Conservation (phyloP, 2,888 invertebrate genomes). For the Phengaris arion region DNA sequence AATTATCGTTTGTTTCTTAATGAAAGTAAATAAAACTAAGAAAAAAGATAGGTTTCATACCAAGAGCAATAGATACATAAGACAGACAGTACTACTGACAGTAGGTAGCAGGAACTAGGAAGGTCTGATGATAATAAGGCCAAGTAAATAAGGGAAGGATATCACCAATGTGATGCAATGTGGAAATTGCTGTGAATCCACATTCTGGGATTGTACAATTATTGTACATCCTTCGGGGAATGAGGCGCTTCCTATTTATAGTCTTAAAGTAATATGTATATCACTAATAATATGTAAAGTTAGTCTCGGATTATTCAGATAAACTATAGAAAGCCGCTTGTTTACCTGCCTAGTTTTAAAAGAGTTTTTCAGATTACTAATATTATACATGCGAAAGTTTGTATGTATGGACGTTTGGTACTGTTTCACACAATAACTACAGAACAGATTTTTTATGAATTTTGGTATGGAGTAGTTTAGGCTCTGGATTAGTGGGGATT, state of each 20-base stretch:
- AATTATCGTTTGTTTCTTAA: no score
- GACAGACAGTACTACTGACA: neutral
- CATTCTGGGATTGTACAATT: slow-evolving; percentile 39
- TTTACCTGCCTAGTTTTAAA: neutral
- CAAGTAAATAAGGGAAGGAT: slow-evolving; percentile 43
- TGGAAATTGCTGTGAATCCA: slow-evolving; percentile 43
- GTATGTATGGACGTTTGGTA: no score
- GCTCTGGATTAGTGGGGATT: no score
- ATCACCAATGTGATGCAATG: slow-evolving; percentile 38
- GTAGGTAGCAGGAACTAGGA: neutral
- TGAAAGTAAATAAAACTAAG: no score
- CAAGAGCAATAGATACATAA: slow-evolving; percentile 30
- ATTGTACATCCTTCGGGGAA: slow-evolving; percentile 44
- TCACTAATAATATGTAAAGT: slow-evolving; percentile 4
- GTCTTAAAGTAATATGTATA: neutral
- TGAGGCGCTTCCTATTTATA: slow-evolving; percentile 50
- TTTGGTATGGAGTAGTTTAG: no score
- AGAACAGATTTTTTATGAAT: no score
- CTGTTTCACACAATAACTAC: no score
- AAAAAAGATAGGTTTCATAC: no score
- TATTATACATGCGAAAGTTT: no score
- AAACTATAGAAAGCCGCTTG: neutral
- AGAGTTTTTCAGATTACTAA: neutral
- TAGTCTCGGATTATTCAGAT: neutral
- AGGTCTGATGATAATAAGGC: slow-evolving; percentile 32